Base-by-base conservation (phyloP, 1,140 invertebrate genomes). In the Pseudachorutes palmiensis region DNA sequence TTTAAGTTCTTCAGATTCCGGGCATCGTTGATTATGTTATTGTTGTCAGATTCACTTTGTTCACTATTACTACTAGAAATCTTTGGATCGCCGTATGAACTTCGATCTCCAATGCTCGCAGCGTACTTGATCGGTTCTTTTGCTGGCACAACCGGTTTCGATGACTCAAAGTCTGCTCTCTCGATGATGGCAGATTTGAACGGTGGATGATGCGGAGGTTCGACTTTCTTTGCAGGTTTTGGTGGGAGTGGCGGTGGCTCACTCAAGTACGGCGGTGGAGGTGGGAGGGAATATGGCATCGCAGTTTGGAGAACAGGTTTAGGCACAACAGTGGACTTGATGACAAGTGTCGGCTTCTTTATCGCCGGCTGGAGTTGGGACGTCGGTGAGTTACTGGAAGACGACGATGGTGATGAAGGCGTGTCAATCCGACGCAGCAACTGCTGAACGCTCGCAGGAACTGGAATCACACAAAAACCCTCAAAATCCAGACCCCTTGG, bases 351-450 rank as follows among this genome's bases (percentile, higher is more conserved):
- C 16, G 72, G 69, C 55, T 73, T 72, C 49, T 74, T 69, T 19
- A 55, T 61, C 24, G 66, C 51, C 51, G 65, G 62, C 9, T 69
- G 58, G 63, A 67, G 55, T 48, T 64, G 67, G 36, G 67, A 71
- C n/a, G 72, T 70, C 14, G 73, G 49, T 61, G 70, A 59, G 64
- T 70, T 67, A 59, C 71, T 68, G 67, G 70, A 62, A 45, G 73
- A 68, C 66, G 72, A 79, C 73, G 69, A 78, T 71, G 68, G 77
- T 70, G 64, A 76, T 69, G 68, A 79, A 67, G 68, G 72, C n/a
- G 62, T 28, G 19, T 91, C 92, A 9, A 94, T 91, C 67, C 89
- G 83, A 76, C 92, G 92, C 73, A 90, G 83, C 77, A 89, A 84
- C 76, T 91, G 89, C 78, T 90, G 89, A 77, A 91, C 87, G 69